Conservation (phyloP, 2,113 vertebrate genomes). For the Amazona guildingii region DNA sequence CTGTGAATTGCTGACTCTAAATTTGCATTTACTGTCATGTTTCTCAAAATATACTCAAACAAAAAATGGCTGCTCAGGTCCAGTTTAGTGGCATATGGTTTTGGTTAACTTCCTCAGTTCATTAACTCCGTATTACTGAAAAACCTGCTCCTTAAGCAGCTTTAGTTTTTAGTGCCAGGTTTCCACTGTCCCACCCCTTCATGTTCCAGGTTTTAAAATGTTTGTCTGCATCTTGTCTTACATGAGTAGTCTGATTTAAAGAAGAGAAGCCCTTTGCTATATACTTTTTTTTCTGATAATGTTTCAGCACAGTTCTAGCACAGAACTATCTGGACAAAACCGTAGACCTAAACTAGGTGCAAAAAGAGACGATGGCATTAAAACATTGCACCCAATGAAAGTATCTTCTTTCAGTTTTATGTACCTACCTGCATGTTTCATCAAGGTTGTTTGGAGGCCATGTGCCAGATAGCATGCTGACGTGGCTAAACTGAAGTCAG, state of each 20-base stretch:
- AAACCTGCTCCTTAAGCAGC: background rate
- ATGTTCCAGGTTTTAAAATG: background rate
- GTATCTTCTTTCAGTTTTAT: background rate
- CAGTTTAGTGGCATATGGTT: background rate
- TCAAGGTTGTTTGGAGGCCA: rapidly evolving
- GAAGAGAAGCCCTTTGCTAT: background rate
- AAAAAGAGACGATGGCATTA: background rate
- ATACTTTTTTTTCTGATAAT: background rate
- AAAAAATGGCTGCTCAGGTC: background rate
- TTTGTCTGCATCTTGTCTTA: background rate
- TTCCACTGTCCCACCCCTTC: background rate
- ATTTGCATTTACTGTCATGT: background rate
- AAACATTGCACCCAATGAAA: background rate
- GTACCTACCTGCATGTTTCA: background rate
- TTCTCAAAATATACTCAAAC: background rate
- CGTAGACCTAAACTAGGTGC: background rate
- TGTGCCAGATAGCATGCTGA: background rate
- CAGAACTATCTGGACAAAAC: background rate
- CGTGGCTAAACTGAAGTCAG: background rate
- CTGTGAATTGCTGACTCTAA: background rate
- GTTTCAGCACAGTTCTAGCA: background rate
- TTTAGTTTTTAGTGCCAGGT: background rate
- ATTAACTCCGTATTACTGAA: background rate
- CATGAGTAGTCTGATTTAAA: background rate
- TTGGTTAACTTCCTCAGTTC: background rate